These are phyloP conservation scores for Lophius piscatorius DNA, from an alignment of 2,113 vertebrate genomes.

Conservation along the genomic window DNA sequence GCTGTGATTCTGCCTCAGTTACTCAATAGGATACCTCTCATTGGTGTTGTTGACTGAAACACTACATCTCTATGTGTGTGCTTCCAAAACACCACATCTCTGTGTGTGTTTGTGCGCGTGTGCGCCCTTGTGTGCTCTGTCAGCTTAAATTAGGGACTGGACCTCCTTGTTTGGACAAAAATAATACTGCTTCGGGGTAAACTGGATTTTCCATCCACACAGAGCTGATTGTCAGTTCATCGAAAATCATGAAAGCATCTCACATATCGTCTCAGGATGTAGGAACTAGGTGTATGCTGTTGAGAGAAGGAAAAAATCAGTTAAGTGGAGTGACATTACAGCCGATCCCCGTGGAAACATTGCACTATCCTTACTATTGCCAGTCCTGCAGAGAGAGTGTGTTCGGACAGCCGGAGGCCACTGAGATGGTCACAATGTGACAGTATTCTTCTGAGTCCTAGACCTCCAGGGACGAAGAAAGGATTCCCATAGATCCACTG, in stretches of 20 bases:
- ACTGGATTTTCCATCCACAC: no score
- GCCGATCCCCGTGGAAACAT: slow-evolving; percentile 69
- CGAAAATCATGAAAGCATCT: slow-evolving; percentile 37
- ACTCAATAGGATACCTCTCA: slow-evolving; percentile 23
- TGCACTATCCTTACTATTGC: slow-evolving; percentile 38
- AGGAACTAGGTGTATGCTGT: no score
- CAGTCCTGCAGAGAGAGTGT: slow-evolving; percentile 47
- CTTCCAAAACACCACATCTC: slow-evolving; percentile 2
- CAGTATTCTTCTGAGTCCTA: slow-evolving; percentile 52
- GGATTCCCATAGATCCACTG: slow-evolving; percentile 15
- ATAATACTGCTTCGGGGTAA: no score
- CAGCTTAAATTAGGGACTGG: slow-evolving; percentile 14
- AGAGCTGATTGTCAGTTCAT: slow-evolving; percentile 20
- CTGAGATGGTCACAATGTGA: slow-evolving; percentile 59
- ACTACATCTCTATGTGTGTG: no score
- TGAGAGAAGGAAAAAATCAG: slow-evolving; percentile 50
- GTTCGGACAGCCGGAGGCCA: slow-evolving; percentile 59
- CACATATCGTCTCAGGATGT: no score
- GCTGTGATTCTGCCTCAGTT: slow-evolving; percentile 52
- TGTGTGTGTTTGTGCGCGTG: slow-evolving; percentile 1
- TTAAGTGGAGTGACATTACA: slow-evolving; percentile 65
- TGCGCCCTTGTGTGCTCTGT: slow-evolving; percentile 4
- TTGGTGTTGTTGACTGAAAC: slow-evolving; percentile 25
- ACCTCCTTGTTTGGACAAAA: slow-evolving; percentile 23
- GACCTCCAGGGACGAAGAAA: slow-evolving; percentile 42